Evolutionary conservation across 92 coral and sea anemone genomes (phyloP).

Genomic region (Ricordea florida): DNA sequence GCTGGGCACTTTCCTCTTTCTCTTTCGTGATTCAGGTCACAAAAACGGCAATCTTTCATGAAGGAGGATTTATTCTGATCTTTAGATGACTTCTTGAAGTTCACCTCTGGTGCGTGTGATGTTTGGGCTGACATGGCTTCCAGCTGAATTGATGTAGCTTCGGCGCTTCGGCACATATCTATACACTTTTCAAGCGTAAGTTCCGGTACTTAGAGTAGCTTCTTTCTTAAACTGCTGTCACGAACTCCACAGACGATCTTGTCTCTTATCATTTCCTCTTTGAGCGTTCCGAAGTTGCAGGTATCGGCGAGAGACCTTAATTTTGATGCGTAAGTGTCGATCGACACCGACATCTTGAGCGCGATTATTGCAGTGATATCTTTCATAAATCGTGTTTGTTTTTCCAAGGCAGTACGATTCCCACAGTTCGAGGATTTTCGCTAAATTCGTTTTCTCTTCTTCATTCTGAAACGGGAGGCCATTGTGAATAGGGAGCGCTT

Average conservation of each 20-base stretch:
- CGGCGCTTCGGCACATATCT: conserved; percentile 36
- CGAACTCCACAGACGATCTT: conserved; percentile 41
- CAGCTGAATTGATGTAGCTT: conserved; percentile 37
- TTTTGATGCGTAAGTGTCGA: conserved; percentile 13
- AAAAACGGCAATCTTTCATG: conserved; percentile 22
- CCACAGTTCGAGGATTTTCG: conserved; percentile 47
- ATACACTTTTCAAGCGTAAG: conserved; percentile 46
- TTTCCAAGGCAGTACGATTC: conserved; percentile 52
- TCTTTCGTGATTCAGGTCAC: conserved; percentile 29
- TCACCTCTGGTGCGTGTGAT: conserved; percentile 12
- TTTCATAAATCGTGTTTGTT: conserved; percentile 51
- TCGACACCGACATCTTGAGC: conserved; percentile 34
- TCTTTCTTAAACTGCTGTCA: conserved; percentile 32
- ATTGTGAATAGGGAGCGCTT: conserved; percentile 36
- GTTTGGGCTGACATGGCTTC: conserved; percentile 15
- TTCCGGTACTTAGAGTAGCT: conserved; percentile 44
- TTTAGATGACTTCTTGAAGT: conserved; percentile 16
- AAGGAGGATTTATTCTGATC: conserved; percentile 2
- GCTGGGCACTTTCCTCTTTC: conserved; percentile 60
- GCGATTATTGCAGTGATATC: conserved; percentile 50
- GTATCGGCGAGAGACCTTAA: conserved; percentile 38
- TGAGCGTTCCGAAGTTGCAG: conserved; percentile 35
- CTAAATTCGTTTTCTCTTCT: conserved; percentile 44
- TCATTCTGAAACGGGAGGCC: conserved; percentile 47
- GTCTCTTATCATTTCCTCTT: conserved; percentile 45